Evolutionary conservation across 2,888 invertebrate genomes (phyloP).

Genomic region (Suillia variegata): DNA sequence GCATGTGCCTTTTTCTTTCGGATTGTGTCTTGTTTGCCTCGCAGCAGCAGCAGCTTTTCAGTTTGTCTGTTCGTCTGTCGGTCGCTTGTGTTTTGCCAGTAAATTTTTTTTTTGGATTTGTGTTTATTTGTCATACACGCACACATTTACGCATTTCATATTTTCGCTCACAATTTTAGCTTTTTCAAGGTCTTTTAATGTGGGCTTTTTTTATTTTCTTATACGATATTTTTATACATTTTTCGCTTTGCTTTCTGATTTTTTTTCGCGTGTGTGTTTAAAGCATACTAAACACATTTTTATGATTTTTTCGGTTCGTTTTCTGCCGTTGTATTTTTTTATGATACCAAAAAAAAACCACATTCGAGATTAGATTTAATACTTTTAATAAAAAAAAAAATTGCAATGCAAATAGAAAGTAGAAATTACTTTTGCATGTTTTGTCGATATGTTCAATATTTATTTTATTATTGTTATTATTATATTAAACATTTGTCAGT

Average conservation of each 20-base stretch:
- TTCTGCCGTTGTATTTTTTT: background rate
- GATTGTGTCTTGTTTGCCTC: background rate
- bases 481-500: too few species aligned
- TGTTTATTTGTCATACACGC: background rate
- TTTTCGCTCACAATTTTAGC: constrained; percentile 2
- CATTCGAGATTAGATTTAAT: too few species aligned
- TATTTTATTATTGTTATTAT: too few species aligned
- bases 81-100: background rate
- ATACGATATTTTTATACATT: background rate
- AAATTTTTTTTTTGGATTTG: background rate
- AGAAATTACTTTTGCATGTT: too few species aligned
- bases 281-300: background rate
- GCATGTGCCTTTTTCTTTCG: background rate
- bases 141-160: background rate
- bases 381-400: too few species aligned
- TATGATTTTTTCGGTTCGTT: background rate
- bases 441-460: too few species aligned
- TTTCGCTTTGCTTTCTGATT: background rate
- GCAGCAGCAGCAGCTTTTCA: background rate
- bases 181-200: constrained; percentile 13
- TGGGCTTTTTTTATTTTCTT: too few species aligned
- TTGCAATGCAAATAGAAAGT: too few species aligned
- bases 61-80: too few species aligned
- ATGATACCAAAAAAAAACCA: too few species aligned
- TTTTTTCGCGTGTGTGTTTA: background rate